Conservation (phyloP, 2,888 invertebrate species). For the Cremastinae sp. region DNA sequence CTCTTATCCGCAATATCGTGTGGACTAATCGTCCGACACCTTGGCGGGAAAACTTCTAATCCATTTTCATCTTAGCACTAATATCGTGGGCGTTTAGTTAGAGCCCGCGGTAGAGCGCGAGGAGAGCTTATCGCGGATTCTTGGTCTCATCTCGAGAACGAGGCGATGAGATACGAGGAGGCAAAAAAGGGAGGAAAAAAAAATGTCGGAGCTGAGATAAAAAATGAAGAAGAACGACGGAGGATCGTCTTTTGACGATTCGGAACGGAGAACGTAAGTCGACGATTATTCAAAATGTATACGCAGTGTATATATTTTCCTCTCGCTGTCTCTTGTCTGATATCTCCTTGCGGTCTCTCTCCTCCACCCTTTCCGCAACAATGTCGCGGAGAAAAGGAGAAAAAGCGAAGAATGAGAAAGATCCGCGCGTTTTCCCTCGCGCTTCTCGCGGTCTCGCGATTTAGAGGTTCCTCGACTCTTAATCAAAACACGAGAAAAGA, state of each 20-base stretch:
- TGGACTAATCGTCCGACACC: slow-evolving; percentile 54
- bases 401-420: slow-evolving; percentile 7
- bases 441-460: slow-evolving; percentile 60
- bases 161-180: slow-evolving; percentile 46
- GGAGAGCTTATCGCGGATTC: slow-evolving; percentile 69
- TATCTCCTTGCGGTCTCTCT: slow-evolving; percentile 53
- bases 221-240: slow-evolving; percentile 1
- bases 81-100: no score
- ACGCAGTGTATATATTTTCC: slow-evolving; percentile 51
- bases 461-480: slow-evolving; percentile 71
- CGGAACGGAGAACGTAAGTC: slow-evolving; percentile 73
- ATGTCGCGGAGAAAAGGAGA: slow-evolving; percentile 14
- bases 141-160: slow-evolving; percentile 57
- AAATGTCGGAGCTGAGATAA: slow-evolving; percentile 25
- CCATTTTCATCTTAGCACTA: slow-evolving; percentile 37
- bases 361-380: slow-evolving; percentile 3
- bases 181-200: slow-evolving; percentile 26
- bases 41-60: slow-evolving; percentile 55
- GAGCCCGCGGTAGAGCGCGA: no score
- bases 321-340: slow-evolving; percentile 44
- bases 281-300: slow-evolving; percentile 77
- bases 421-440: slow-evolving; percentile 34
- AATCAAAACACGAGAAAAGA: slow-evolving; percentile 79
- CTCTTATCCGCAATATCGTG: slow-evolving; percentile 28
- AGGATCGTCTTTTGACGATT: slow-evolving; percentile 70